These are phyloP conservation scores for Paralichthys olivaceus DNA, from an alignment of 2,113 vertebrate genomes.

Conservation along the genomic window DNA sequence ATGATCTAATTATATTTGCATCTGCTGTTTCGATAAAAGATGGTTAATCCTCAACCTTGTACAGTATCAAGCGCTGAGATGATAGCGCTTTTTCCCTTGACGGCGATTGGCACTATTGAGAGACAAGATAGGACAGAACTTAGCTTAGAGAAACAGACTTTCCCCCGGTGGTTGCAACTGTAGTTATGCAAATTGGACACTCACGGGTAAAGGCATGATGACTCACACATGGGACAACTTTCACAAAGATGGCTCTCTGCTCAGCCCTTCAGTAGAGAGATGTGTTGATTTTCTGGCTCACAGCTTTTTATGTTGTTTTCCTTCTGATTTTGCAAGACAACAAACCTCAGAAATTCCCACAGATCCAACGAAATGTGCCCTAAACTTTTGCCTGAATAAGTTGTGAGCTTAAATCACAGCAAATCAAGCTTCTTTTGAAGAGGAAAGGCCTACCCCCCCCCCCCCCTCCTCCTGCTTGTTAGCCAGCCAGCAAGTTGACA, in stretches of 20 bases:
- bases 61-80: conserved; percentile 14
- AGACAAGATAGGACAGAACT: conserved; percentile 40
- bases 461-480: conserved; percentile 41
- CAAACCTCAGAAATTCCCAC: conserved; percentile 52
- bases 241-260: conserved; percentile 39
- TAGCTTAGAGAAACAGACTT: conserved; percentile 34
- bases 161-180: conserved; percentile 47
- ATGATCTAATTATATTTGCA: conserved; percentile 36
- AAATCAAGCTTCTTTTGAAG: conserved; percentile 71
- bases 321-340: conserved; percentile 33
- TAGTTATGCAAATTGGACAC: conserved; percentile 55
- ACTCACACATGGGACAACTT: conserved; percentile 50
- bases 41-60: conserved; percentile 28
- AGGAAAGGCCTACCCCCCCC: conserved; percentile 35
- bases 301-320: conserved; percentile 51
- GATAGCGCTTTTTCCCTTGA: conserved; percentile 39
- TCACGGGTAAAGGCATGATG: conserved; percentile 44
- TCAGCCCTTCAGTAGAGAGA: conserved; percentile 42
- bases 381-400: conserved; percentile 52
- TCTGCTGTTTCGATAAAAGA: conserved; percentile 37
- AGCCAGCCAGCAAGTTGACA: conserved; percentile 62
- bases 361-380: conserved; percentile 46
- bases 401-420: conserved; percentile 57
- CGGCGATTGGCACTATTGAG: conserved; percentile 3
- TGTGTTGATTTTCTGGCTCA: conserved; percentile 49